These are phyloP conservation scores for Labroides dimidiatus DNA, from an alignment of 2,797 vertebrate species.

Conservation along the genomic window DNA sequence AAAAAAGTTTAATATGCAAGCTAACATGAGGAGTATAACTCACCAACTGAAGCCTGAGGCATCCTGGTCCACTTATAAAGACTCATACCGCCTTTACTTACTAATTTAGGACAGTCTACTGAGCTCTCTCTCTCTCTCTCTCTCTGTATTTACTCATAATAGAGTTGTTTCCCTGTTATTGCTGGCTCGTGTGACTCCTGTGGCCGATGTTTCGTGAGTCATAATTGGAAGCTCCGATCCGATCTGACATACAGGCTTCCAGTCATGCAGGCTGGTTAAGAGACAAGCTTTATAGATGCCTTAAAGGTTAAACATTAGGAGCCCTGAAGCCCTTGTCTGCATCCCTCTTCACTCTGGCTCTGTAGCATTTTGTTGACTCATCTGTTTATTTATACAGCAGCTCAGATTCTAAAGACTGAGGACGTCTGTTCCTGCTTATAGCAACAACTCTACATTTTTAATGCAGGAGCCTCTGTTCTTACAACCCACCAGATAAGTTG, in stretches of 20 bases:
- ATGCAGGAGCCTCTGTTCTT: constrained; percentile 47
- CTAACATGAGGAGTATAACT: neutral
- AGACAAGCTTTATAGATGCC: constrained; percentile 48
- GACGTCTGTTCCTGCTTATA: constrained; percentile 57
- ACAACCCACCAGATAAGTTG: constrained; percentile 18
- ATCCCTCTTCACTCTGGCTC: constrained; percentile 44
- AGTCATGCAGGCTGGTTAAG: constrained; percentile 46
- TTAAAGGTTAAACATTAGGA: constrained; percentile 65
- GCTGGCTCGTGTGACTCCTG: constrained; percentile 20
- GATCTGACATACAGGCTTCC: constrained; percentile 32
- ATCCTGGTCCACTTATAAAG: neutral
- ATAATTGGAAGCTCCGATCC: constrained; percentile 52
- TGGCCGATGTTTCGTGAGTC: constrained; percentile 41
- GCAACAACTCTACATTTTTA: constrained; percentile 67
- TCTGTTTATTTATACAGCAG: constrained; percentile 63
- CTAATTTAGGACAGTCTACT: neutral
- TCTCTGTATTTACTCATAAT: constrained; percentile 9
- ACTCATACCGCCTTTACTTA: neutral
- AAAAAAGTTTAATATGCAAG: neutral
- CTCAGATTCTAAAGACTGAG: constrained; percentile 50
- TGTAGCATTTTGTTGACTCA: constrained; percentile 35
- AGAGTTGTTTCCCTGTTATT: constrained; percentile 12
- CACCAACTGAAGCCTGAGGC: neutral
- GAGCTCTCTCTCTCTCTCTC: constrained; percentile 15
- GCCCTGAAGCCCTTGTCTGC: constrained; percentile 31